Evolutionary conservation across 2,113 vertebrate genomes (phyloP), one percentile per base, ranked within the genome.

Genomic region (Castor canadensis): DNA sequence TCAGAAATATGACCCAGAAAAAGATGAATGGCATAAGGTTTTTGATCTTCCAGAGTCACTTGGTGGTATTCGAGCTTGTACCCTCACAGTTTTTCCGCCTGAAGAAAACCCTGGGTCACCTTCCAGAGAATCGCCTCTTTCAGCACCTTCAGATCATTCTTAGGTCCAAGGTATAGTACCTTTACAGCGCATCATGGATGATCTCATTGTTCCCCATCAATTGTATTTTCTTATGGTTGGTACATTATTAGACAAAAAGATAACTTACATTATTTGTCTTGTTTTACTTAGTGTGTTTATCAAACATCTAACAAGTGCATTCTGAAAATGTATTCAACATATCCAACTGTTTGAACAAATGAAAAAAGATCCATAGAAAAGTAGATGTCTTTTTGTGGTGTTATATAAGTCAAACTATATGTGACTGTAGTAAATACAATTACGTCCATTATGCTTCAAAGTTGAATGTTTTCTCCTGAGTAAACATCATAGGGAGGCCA

Each of bases 21-120:
- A 99, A 96, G 99, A 99, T 96, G 99, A 99, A 97, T 99, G 99
- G 99, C 99, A 99, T 98, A 99, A 99, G 98, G 99, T 99, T 35
- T 99, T 99, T 98, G 99, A 99, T 98, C 99, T 99, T 92, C 99
- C 99, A 4, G 99, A 99, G 97, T 99, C 99, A 7, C 99, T 99
- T 75, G 99, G 99, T 58, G 99, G 99, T 86, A 99, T 99, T 98
- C 98, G 99, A 95, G 99, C 99, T 93, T 99, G 99, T 98, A 99
- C 99, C 71, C 99, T 99, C 60, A 99, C 99, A 16, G 99, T 99
- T 97, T 99, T 99, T 96, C 99, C 99, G 81, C 99, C 99, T 0
- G 99, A 99, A 98, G 99, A 99, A 98, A 98, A 99, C 26, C 98
- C 98, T 40, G 98, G 99, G 89, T 99, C 99, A 38, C 99, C 99